Base-by-base conservation (phyloP, 2,888 invertebrate species). In the Drosophila greeni region DNA sequence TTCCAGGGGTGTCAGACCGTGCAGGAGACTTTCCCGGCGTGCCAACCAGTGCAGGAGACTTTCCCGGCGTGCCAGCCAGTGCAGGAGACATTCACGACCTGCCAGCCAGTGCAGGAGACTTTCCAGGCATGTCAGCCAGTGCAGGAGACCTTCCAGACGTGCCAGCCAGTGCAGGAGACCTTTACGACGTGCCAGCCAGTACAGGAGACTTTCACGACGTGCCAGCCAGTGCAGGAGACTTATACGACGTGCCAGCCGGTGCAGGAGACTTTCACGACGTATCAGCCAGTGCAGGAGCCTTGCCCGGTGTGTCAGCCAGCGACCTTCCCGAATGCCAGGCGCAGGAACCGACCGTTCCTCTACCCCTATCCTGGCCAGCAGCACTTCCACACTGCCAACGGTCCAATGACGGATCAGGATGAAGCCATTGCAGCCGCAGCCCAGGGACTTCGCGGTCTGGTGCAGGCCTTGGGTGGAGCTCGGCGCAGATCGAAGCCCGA, bases 401-500 rank as follows among this genome's bases (percentile, higher is more conserved):
- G 1, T 5, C 24, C 24, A n/a, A 40, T 5, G 8, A 14, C 2
- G 9, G 9, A 40, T 9, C 43, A 29, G n/a, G 42, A 23, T 5
- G 23, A 34, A 18, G 51, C 64, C 29, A 31, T 64, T 1, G 36
- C 42, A 8, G 64, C 61, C 33, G 61, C 61, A 2, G 51, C 61
- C 5, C 49, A 51, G 29, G 64, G 61, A 0, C 64, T 42, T 2
- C 24, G 42, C 2, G 65, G 65, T 0, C 12, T 61, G 51, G 61
- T 61, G 0, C 24, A 51, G 0, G 65, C 61, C 2, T 9, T 61
- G 34, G 61, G 51, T 0, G 61, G 61, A 14, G 1, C 34, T 24
- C 23, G 59, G 2, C 18, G 16, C 1, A 36, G 36, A 11, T 4
- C 39, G 6, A 8, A 33, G 6, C 18, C 11, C 2, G 4, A 6